Conservation (phyloP, 1,140 invertebrate genomes). For the Habropoda laboriosa region DNA sequence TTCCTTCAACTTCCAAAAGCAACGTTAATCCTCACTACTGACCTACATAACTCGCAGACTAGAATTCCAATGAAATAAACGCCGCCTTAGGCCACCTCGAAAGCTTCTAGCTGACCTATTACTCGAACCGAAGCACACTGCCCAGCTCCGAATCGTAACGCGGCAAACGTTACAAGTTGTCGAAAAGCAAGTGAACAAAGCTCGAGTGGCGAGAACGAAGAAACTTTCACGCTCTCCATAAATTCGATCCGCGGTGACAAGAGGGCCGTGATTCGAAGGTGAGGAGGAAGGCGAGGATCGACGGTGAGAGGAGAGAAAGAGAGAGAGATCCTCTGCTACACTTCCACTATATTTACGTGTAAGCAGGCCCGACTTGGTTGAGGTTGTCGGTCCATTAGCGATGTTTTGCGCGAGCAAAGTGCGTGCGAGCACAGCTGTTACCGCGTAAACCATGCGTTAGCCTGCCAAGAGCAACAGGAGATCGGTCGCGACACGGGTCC, state of each 20-base stretch:
- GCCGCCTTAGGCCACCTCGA: not conserved
- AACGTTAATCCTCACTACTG: not conserved
- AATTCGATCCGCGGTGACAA: constrained; percentile 3
- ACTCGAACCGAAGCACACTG: not conserved
- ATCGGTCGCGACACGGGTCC: constrained; percentile 18
- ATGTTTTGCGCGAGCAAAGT: constrained; percentile 74
- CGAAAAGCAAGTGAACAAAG: not conserved
- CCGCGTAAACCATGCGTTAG: constrained; percentile 67
- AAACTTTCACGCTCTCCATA: not conserved
- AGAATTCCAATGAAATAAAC: constrained; percentile 12
- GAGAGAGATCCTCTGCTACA: not conserved
- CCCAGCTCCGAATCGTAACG: too few relatives aligned
- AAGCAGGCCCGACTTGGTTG: constrained; percentile 49
- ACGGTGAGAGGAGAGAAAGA: not conserved
- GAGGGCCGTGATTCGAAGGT: not conserved
- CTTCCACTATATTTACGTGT: constrained; percentile 60
- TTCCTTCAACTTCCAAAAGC: not conserved
- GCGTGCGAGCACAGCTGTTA: constrained; percentile 72
- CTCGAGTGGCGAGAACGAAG: not conserved
- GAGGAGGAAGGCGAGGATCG: not conserved
- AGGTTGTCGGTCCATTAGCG: constrained; percentile 73
- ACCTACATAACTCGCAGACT: not conserved
- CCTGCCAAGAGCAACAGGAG: constrained; percentile 67
- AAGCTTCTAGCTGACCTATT: too few relatives aligned
- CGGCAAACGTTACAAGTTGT: too few relatives aligned